A percentile compares a stretch with the other conserved stretches of the same genome.
phyloP scores from a whole-genome alignment of 2,113 vertebrate genomes.

The Sarotherodon lohbergeri region DNA sequence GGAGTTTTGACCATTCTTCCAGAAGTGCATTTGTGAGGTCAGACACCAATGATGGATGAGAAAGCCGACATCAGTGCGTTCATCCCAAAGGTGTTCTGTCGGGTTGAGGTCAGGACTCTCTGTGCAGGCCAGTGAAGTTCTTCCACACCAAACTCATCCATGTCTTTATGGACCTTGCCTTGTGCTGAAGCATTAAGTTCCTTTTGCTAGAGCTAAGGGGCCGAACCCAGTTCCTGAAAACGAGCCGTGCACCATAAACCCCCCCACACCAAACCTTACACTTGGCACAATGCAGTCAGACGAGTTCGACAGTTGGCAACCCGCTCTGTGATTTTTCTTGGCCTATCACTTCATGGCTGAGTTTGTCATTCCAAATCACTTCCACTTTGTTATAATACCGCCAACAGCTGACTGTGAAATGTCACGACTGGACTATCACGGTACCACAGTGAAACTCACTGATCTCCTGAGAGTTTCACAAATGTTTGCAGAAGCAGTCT shows the following conservation, averaged over 20 bases:
- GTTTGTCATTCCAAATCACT: background rate
- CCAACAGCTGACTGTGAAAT: background rate
- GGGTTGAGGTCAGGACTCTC: fast-evolving
- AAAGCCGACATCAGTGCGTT: fast-evolving
- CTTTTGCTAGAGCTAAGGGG: fast-evolving
- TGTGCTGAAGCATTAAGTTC: background rate
- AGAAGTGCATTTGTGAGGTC: background rate
- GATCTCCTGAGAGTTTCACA: background rate
- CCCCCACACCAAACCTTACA: fast-evolving
- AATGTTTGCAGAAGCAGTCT: background rate
- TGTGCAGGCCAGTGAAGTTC: background rate
- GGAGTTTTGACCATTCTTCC: background rate
- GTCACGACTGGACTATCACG: background rate
- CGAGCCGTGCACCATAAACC: fast-evolving
- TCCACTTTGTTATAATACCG: background rate
- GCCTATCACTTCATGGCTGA: background rate
- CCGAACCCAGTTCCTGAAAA: background rate
- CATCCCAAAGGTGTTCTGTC: background rate
- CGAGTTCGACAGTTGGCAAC: background rate
- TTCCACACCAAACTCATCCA: background rate
- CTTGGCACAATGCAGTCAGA: background rate
- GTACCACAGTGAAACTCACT: background rate
- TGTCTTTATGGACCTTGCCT: background rate
- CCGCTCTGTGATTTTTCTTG: fast-evolving
- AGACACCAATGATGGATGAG: background rate